phyloP scores from a whole-genome alignment of 2,888 invertebrate species.

The Caenorhabditis uteleia region DNA sequence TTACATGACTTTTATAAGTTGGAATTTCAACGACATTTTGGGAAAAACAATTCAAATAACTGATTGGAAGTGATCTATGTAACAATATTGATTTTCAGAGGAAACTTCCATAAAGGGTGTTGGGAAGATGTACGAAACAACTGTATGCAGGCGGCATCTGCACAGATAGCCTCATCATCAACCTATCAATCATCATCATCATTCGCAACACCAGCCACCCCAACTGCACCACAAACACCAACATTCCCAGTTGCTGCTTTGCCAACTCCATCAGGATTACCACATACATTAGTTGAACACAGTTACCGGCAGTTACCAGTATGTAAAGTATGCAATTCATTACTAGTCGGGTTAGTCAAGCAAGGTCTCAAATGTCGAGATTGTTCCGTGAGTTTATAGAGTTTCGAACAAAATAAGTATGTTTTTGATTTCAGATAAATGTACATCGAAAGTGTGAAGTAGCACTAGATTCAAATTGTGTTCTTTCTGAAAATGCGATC shows the following conservation, averaged over 20 bases:
- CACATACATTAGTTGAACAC: conserved; percentile 69
- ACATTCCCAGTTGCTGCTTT: conserved; percentile 26
- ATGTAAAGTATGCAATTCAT: conserved; percentile 68
- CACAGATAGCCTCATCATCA: background rate
- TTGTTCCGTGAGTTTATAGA: conserved; percentile 58
- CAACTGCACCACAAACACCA: conserved; percentile 14
- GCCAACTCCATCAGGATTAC: conserved; percentile 40
- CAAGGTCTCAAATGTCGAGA: conserved; percentile 69
- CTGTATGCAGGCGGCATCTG: conserved; percentile 42
- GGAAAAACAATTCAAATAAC: too few species aligned
- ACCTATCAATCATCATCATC: background rate
- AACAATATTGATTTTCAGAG: too few species aligned
- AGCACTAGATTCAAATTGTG: conserved; percentile 63
- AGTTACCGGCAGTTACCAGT: conserved; percentile 69
- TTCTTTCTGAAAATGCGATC: conserved; percentile 54
- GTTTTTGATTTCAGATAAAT: conserved; percentile 66
- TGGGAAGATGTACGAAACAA: conserved; percentile 66
- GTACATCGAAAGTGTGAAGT: conserved; percentile 68
- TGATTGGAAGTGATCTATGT: too few species aligned
- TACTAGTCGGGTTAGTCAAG: conserved; percentile 68
- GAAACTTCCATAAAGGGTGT: conserved; percentile 69
- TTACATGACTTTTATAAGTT: too few species aligned
- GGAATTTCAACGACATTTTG: too few species aligned
- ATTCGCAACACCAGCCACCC: background rate
- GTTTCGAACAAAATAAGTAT: too few species aligned